Evolutionary conservation across 2,113 vertebrate genomes (phyloP).

Genomic region (Periophthalmodon schlosseri): DNA sequence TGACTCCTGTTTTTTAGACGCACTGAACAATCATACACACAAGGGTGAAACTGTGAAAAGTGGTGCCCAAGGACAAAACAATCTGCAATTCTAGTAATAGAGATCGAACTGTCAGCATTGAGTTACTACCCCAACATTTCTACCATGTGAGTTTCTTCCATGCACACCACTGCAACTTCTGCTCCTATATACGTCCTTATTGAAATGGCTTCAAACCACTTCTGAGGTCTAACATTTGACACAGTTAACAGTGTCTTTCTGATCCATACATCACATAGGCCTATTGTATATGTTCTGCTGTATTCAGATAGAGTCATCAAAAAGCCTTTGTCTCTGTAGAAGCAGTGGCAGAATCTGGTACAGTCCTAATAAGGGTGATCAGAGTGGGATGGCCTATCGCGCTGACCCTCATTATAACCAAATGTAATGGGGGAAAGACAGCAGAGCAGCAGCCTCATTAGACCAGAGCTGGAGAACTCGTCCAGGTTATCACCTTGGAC

Average conservation of each 20-base stretch:
- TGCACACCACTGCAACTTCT: not conserved
- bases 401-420: constrained; percentile 71
- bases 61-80: not conserved
- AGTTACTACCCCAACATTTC: not conserved
- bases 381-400: constrained; percentile 63
- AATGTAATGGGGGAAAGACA: constrained; percentile 64
- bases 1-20: not conserved
- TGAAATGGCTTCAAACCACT: not conserved
- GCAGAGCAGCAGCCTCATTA: constrained; percentile 65
- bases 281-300: constrained; percentile 7
- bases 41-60: not conserved
- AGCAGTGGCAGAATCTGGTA: constrained; percentile 24
- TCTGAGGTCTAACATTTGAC: constrained; percentile 1
- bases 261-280: not conserved
- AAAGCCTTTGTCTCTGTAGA: constrained; percentile 17
- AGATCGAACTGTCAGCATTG: not conserved
- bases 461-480: constrained; percentile 43
- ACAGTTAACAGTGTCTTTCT: constrained; percentile 19
- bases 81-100: not conserved
- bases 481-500: constrained; percentile 53
- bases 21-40: not conserved
- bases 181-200: not conserved
- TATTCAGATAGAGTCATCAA: constrained; percentile 10
- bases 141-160: not conserved
- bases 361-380: constrained; percentile 67